These are phyloP conservation scores for Sebastes iracundus DNA, from an alignment of 2,797 vertebrate genomes.

Conservation along the genomic window DNA sequence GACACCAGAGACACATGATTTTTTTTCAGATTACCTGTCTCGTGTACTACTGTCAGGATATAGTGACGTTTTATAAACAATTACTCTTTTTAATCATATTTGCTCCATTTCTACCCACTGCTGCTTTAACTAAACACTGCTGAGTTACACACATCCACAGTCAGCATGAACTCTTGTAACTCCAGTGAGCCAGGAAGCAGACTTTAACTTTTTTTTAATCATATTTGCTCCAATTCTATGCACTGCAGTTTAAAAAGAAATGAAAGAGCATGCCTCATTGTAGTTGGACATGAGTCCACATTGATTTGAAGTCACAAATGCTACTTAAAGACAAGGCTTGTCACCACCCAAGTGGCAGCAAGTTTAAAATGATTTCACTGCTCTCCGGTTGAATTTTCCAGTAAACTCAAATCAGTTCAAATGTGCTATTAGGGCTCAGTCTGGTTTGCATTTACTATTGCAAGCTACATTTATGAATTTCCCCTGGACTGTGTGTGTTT, in stretches of 20 bases:
- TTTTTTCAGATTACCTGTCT: no score
- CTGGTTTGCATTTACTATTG: conserved; percentile 61
- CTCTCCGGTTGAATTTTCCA: conserved; percentile 35
- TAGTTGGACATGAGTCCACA: neutral
- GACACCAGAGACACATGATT: no score
- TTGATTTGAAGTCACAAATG: neutral
- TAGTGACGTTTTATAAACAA: no score
- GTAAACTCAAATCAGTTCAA: conserved; percentile 20
- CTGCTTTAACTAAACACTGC: neutral
- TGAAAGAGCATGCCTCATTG: neutral
- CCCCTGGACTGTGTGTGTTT: conserved; percentile 47
- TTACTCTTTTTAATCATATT: neutral
- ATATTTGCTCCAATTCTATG: no score
- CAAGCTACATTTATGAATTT: conserved; percentile 58
- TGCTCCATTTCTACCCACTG: neutral
- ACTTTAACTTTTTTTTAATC: no score
- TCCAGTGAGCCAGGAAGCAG: conserved; percentile 20
- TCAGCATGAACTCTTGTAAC: conserved; percentile 15
- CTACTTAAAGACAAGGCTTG: neutral
- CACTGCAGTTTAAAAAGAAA: neutral
- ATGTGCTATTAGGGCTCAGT: conserved; percentile 36
- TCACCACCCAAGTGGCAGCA: neutral
- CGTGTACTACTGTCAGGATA: no score
- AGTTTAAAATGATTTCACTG: conserved; percentile 29
- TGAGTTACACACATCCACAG: conserved; percentile 21